Conservation (phyloP, 1,140 invertebrate genomes). For the Megalopta genalis region DNA sequence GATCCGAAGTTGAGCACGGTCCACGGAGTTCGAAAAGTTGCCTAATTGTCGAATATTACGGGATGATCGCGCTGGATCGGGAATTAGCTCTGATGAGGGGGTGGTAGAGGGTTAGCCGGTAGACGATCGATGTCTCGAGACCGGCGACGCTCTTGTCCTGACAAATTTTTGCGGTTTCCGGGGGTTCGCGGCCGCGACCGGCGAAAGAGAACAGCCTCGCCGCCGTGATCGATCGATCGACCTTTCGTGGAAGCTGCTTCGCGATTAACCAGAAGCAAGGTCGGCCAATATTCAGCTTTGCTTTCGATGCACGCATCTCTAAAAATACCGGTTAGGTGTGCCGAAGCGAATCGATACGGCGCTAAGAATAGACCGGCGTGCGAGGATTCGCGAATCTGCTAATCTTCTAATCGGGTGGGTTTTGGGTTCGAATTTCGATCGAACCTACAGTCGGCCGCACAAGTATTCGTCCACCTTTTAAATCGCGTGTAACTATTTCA, state of each 20-base stretch:
- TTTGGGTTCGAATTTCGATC: too few relatives aligned
- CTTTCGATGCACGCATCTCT: slow-evolving; percentile 40
- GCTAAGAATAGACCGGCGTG: slow-evolving; percentile 30
- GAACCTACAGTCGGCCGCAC: too few relatives aligned
- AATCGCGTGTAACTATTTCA: too few relatives aligned
- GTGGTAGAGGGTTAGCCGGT: too few relatives aligned
- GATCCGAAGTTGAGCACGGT: background rate
- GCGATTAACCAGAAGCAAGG: slow-evolving; percentile 40
- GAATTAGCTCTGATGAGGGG: background rate
- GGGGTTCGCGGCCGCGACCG: background rate
- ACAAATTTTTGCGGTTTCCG: slow-evolving; percentile 11
- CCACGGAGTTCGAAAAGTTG: background rate
- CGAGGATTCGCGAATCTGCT: too few relatives aligned
- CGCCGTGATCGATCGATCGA: slow-evolving; percentile 35
- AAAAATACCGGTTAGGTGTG: slow-evolving; percentile 24
- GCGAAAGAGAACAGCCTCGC: too few relatives aligned
- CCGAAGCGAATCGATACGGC: slow-evolving; percentile 24
- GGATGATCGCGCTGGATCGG: background rate
- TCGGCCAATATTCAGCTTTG: slow-evolving; percentile 47
- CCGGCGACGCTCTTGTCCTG: background rate
- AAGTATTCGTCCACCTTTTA: too few relatives aligned
- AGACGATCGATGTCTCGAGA: slow-evolving; percentile 3
- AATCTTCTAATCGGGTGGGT: too few relatives aligned
- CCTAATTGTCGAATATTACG: background rate
- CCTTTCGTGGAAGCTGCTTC: slow-evolving; percentile 36